A percentile compares a stretch with the other conserved stretches of the same genome.
Evolutionary conservation across 2,797 vertebrate species (phyloP).

Genomic region (Perodicticus potto): DNA sequence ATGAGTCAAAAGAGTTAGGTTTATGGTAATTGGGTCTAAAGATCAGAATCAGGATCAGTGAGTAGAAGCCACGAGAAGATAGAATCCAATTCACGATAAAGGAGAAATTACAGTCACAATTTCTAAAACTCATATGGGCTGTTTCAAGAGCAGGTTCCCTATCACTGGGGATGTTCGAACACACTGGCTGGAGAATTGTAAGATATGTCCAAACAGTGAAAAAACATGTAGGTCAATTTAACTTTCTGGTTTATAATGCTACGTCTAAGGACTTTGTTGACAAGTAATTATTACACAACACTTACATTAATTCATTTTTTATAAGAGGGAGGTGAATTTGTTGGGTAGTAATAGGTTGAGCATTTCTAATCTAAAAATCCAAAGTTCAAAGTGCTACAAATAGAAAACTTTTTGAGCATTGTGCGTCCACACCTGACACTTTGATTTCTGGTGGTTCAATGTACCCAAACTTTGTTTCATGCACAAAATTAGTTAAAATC

Average conservation of each 20-base stretch:
- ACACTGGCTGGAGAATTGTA: background rate
- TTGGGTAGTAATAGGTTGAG: background rate
- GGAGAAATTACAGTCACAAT: background rate
- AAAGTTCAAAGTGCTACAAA: background rate
- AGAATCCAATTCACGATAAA: background rate
- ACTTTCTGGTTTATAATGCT: background rate
- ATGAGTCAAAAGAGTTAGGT: background rate
- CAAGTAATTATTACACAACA: background rate
- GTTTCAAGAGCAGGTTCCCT: background rate
- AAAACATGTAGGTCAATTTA: conserved; percentile 43
- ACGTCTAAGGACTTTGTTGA: background rate
- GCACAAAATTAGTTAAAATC: background rate
- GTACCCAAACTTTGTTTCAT: background rate
- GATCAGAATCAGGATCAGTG: background rate
- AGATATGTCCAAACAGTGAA: conserved; percentile 23
- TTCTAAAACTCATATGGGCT: conserved; percentile 8
- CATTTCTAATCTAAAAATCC: background rate
- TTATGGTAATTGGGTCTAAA: background rate
- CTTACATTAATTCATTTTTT: conserved; percentile 35
- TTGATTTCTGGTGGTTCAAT: background rate
- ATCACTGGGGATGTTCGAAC: background rate
- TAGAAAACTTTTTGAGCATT: background rate
- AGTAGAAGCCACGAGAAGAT: background rate
- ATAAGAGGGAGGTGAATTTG: background rate
- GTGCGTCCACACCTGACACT: background rate